Base-by-base conservation (phyloP, 1,140 invertebrate species). In the Trichonephila inaurata region DNA sequence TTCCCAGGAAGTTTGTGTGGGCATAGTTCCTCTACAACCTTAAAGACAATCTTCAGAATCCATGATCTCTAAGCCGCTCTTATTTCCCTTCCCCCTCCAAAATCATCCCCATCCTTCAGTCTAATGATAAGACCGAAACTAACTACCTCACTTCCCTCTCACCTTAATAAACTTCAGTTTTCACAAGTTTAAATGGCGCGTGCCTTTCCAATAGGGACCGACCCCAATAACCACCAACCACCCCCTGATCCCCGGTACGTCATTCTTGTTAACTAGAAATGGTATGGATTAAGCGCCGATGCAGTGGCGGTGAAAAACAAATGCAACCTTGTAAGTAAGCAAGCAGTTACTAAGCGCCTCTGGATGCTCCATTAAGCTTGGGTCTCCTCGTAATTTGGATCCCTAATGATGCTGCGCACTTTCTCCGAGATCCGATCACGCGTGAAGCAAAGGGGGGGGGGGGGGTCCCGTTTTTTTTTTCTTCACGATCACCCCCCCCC, bases 401-500 rank as follows among this genome's bases (percentile, higher is more conserved):
- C 81, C 58, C 83, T 92, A 92, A 92, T 92, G 91, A 92, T 21
- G 58, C 82, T 40, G 62, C 51, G 44, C 82, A 69, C 83, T 92
- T 60, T 92, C 40, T 72, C 81, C 51, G 7, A 66, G 33, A 64
- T 21, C 89, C 51, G 83, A 92, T 92, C 91, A 92, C 91, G 91
- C 91, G 82, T 92, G 91, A 64, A 86, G 77, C 10, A 12, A 51
- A 12, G 51, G 51, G 7, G 51, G 51, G 51, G 28, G 69, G 81
- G 51, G 51, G 28, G 69, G 81, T 87, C 83, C 87, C 91, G 64
- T 86, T 83, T 92, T 92, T 92, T 92, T 92, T 92, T 28, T 83
- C 89, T 91, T 61, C 89, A 91, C 89, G 88, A 82, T 91, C 61
- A 58, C 83, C 44, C 83, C 44, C 24, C 82, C 19, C 40, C 7